A percentile compares a stretch with the other conserved stretches of the same genome.
These are phyloP conservation scores for Latrodectus geometricus DNA, from an alignment of 1,140 invertebrate genomes.

Conservation along the genomic window DNA sequence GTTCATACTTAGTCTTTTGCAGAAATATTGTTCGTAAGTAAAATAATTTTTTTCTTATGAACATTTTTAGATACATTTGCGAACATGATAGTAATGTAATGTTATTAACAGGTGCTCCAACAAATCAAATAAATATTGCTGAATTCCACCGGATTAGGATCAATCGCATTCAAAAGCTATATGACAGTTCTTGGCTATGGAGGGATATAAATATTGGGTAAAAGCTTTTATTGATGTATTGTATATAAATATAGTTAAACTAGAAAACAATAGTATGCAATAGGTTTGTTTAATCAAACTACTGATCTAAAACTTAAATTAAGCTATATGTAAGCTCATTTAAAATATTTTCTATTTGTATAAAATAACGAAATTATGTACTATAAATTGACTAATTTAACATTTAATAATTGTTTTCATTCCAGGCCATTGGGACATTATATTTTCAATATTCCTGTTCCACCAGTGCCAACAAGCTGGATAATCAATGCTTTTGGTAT, in stretches of 20 bases:
- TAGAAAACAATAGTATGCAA: too few relatives aligned
- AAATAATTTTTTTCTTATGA: background rate
- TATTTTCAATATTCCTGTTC: slow-evolving; percentile 89
- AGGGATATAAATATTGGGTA: slow-evolving; percentile 91
- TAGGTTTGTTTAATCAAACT: too few relatives aligned
- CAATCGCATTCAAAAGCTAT: slow-evolving; percentile 87
- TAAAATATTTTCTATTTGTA: too few relatives aligned
- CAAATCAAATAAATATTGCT: slow-evolving; percentile 12
- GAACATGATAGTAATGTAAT: too few relatives aligned
- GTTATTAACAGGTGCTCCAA: slow-evolving; percentile 28
- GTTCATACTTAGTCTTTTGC: slow-evolving; percentile 59
- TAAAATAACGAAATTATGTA: too few relatives aligned
- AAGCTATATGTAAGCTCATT: too few relatives aligned
- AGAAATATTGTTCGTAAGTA: slow-evolving; percentile 28
- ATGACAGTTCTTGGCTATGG: slow-evolving; percentile 96
- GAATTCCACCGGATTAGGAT: slow-evolving; percentile 72
- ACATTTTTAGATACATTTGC: too few relatives aligned
- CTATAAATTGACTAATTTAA: too few relatives aligned
- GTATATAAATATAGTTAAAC: too few relatives aligned
- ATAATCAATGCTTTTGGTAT: slow-evolving; percentile 92
- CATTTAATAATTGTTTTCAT: too few relatives aligned
- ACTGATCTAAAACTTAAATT: too few relatives aligned
- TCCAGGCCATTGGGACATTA: slow-evolving; percentile 79
- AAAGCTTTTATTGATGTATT: slow-evolving; percentile 21
- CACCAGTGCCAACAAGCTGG: slow-evolving; percentile 86